Evolutionary conservation across 2,888 invertebrate species (phyloP), one percentile per base, ranked within the genome.

Genomic region (Steromphala cineraria): DNA sequence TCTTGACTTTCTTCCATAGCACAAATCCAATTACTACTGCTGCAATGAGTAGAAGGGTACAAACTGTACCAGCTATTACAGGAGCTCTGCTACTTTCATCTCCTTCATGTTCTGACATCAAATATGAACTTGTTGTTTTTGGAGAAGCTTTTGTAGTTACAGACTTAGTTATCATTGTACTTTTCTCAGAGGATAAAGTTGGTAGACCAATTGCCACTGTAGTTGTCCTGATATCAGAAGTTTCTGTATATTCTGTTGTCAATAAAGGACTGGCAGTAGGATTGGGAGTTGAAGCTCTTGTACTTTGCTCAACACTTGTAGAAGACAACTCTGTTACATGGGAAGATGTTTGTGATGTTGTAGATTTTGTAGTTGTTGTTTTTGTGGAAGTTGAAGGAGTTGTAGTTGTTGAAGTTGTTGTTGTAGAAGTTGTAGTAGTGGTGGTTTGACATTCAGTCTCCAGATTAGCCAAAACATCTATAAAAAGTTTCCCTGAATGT

Each of bases 391-490:
- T 78, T 10, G 46, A n/a, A 24, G 52, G 36, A 17, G 56, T 19
- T 15, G 67, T 46, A 52, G 19, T 36, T 21, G 62, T 24, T 71
- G 17, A 40, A 2, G 82, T 53, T 28, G 55, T 78, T 17, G 82
- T 82, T 7, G 83, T 83, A 0, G 85, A 82, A 2, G 85, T 82
- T 2, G 83, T 55, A 7, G 85, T 80, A 24, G 85, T 85, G 17
- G 81, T 83, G 2, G 80, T 82, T 15, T 79, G 75, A 78, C 87
- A 87, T 8, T 83, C 78, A 15, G 53, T 24, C 62, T 80, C 81
- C 55, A 86, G 78, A 5, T 84, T 67, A 8, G 84, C 62, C 8
- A 80, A 40, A 40, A 84, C 81, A 24, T 81, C 67, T 1, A 78
- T 81, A 2, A 89, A 71, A 13, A 67, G 80, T 75, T 77, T 56